Base-by-base conservation (phyloP, 2,113 vertebrate genomes). In the Hystrix brachyura region DNA sequence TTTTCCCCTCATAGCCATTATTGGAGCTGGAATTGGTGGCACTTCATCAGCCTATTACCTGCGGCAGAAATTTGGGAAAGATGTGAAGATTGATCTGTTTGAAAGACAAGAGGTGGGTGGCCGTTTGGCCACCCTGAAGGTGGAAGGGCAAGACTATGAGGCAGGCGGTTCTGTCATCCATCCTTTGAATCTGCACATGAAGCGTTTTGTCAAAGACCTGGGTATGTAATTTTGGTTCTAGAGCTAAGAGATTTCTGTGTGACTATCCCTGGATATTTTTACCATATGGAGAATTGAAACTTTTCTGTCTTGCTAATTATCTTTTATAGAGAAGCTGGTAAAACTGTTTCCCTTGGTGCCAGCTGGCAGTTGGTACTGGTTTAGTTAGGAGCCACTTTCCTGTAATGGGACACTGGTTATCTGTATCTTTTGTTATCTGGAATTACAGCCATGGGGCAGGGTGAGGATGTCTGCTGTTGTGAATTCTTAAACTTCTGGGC, bases 161-260 rank as follows among this genome's bases (percentile, higher is more conserved):
- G 98, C 98, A 0, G 99, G 99, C 82, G 99, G 99, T 0, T 59
- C 99, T 0, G 27, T 99, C 48, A 99, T 99, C 90, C 99, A 99
- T 96, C 99, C 99, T 27, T 98, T 99, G 55, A 99, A 99, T 98
- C 98, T 99, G 53, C 99, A 99, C 97, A 99, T 99, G 99, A 99
- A 99, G 96, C 98, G 99, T 43, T 99, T 99, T 93, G 98, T 99
- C 96, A 99, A 99, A 88, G 99, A 98, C 91, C 94, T 99, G 95
- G 99, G 99, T 99, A 98, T 97, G 99, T 79, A 15, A 43, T 55
- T 87, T 69, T 95, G 72, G 4, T 38, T 10, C 91, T 69, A 34
- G 65, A 79, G 29, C 80, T 53, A 76, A 71, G 69, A 87, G 69
- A 43, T 93, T 74, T 79, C 53, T 81, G 34, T 65, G 62, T 95